Percentiles rank a stretch among this genome's conserved stretches.
phyloP scores from a whole-genome alignment of 2,888 invertebrate species.

The Strigamia maritima region DNA sequence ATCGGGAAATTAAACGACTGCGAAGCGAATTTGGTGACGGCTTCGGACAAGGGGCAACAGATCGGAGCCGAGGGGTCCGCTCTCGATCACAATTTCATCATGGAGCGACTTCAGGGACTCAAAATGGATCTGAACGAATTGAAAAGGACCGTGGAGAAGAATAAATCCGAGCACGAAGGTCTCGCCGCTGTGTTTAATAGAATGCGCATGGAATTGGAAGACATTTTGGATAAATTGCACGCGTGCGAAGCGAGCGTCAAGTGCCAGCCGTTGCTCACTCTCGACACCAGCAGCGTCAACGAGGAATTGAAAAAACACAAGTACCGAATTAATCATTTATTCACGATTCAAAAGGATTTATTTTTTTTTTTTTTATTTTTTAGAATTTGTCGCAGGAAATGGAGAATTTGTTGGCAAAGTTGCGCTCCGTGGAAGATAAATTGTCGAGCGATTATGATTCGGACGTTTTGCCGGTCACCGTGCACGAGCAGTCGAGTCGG shows the following conservation, averaged over 20 bases:
- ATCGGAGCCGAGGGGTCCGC: conserved; percentile 86
- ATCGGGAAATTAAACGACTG: conserved; percentile 84
- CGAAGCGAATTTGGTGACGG: conserved; percentile 79
- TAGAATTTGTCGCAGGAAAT: conserved; percentile 64
- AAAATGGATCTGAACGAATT: conserved; percentile 78
- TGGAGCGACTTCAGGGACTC: conserved; percentile 78
- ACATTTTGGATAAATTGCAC: conserved; percentile 77
- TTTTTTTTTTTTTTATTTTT: conserved; percentile 20
- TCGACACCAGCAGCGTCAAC: conserved; percentile 67
- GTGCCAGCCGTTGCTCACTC: conserved; percentile 66
- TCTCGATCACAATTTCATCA: conserved; percentile 80
- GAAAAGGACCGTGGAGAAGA: conserved; percentile 76
- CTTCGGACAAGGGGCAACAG: conserved; percentile 87
- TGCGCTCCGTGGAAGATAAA: conserved; percentile 67
- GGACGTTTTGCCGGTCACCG: conserved; percentile 70
- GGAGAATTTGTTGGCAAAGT: conserved; percentile 65
- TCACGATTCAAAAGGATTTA: not conserved
- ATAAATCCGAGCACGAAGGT: conserved; percentile 80
- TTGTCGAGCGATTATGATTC: conserved; percentile 63
- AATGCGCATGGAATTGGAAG: conserved; percentile 71
- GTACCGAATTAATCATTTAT: conserved; percentile 46
- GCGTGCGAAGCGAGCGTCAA: conserved; percentile 76
- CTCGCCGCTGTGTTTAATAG: conserved; percentile 85
- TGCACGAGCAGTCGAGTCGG: conserved; percentile 80
- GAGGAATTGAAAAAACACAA: conserved; percentile 73